Percentiles rank a stretch among this genome's conserved stretches.
Evolutionary conservation across 2,888 invertebrate species (phyloP).

Genomic region (Patella caerulea): DNA sequence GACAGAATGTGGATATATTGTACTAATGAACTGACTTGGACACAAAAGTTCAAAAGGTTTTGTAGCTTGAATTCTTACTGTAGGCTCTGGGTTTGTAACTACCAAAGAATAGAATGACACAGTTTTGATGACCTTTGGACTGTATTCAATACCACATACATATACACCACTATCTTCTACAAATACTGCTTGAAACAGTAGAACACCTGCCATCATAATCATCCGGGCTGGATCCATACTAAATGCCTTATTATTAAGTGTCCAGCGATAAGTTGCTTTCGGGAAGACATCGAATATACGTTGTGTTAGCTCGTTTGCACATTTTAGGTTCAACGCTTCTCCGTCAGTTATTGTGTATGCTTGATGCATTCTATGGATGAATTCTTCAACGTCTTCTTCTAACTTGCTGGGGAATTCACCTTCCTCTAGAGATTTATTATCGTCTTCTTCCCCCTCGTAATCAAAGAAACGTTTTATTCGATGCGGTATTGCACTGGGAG

Average conservation of each 20-base stretch:
- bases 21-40: constrained; percentile 5
- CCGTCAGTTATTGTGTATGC: not conserved
- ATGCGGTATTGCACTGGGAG: no score
- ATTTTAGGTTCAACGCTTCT: constrained; percentile 5
- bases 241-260: not conserved
- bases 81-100: constrained; percentile 4
- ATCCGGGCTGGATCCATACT: constrained; percentile 15
- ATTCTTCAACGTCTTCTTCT: no score
- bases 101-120: constrained; percentile 4
- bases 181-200: not conserved
- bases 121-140: constrained; percentile 12
- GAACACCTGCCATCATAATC: not conserved
- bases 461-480: no score
- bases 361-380: constrained; percentile 2
- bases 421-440: no score
- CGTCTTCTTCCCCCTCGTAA: no score
- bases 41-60: constrained; percentile 5
- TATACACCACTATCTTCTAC: constrained; percentile 14
- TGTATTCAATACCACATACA: constrained; percentile 17
- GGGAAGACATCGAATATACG: not conserved
- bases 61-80: not conserved
- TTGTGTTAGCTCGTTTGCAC: not conserved
- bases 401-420: no score
- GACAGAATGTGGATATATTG: not conserved
- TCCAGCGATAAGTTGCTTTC: constrained; percentile 11